Conservation (phyloP, 2,113 vertebrate species). For the Microcebus jonahi region DNA sequence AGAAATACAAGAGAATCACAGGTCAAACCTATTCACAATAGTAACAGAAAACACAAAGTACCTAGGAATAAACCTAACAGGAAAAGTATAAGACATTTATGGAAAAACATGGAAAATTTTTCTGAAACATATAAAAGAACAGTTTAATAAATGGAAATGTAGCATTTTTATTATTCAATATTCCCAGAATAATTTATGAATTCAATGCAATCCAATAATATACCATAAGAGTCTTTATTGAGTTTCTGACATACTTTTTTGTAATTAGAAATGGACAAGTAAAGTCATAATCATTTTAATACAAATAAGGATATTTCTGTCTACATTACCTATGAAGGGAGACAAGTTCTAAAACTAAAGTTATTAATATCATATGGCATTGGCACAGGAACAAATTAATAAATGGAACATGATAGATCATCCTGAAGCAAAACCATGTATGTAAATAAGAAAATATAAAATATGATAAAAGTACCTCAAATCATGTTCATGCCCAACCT, state of each 20-base stretch:
- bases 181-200: neutral
- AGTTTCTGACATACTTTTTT: neutral
- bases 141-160: neutral
- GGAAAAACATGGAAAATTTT: neutral
- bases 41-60: neutral
- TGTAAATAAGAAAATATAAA: neutral
- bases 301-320: neutral
- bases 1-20: constrained; percentile 21
- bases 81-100: neutral
- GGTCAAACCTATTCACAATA: neutral
- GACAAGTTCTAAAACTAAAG: constrained; percentile 4
- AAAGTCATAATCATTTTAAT: neutral
- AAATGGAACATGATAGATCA: neutral
- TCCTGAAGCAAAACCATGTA: neutral
- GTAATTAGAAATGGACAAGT: neutral
- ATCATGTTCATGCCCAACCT: neutral
- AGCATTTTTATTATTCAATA: neutral
- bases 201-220: neutral
- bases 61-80: neutral
- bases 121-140: neutral
- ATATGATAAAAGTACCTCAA: neutral
- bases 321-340: neutral
- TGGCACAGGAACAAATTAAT: neutral
- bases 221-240: neutral
- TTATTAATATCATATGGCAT: neutral